These are phyloP conservation scores for Cetoscarus ocellatus DNA, from an alignment of 2,797 vertebrate species.

Conservation along the genomic window DNA sequence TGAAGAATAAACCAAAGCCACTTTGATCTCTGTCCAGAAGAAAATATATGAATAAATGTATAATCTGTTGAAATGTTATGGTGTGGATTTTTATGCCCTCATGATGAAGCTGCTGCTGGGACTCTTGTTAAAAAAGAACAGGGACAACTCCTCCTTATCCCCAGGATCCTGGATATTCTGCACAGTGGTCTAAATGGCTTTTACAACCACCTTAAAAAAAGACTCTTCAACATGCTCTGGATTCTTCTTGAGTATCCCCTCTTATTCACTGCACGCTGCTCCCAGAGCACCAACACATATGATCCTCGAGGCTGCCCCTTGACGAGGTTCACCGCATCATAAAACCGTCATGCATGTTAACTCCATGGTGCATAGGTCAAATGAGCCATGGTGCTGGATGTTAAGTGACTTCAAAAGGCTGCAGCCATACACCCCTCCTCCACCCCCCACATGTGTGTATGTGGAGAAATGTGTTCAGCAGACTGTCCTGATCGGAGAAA, in stretches of 20 bases:
- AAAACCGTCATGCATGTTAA: constrained; percentile 67
- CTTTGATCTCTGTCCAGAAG: background rate
- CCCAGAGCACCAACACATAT: constrained; percentile 18
- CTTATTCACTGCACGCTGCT: constrained; percentile 18
- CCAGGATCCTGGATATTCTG: constrained; percentile 24
- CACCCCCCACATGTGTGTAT: constrained; percentile 38
- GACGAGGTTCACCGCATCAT: constrained; percentile 57
- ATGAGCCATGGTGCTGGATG: constrained; percentile 66
- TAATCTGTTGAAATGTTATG: background rate
- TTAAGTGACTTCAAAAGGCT: constrained; percentile 70
- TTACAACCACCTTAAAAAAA: constrained; percentile 27
- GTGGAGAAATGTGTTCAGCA: constrained; percentile 42
- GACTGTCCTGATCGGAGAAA: constrained; percentile 32
- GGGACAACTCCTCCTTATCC: background rate
- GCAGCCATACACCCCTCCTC: background rate
- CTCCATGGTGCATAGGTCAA: constrained; percentile 60
- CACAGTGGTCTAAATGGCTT: constrained; percentile 24
- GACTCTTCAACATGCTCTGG: constrained; percentile 35
- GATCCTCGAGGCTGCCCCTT: constrained; percentile 20
- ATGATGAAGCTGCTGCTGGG: accelerated
- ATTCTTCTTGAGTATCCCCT: constrained; percentile 20
- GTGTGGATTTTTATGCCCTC: background rate
- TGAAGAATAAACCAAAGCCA: background rate
- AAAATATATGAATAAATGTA: background rate
- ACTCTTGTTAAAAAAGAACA: background rate